phyloP scores from a whole-genome alignment of 1,140 invertebrate genomes.

The Sitophilus oryzae region DNA sequence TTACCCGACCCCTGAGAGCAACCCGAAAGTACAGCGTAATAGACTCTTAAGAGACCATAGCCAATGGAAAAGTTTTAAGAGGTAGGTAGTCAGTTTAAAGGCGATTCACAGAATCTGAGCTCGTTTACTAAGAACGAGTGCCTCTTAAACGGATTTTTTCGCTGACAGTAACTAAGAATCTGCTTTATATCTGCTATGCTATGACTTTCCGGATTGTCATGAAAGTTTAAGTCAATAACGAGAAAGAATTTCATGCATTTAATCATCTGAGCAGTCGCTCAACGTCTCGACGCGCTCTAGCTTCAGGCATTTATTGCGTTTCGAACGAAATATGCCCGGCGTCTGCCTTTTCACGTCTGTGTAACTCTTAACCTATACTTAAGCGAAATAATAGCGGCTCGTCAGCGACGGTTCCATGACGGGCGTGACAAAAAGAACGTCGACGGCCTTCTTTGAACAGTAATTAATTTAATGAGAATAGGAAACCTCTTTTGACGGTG shows the following conservation, averaged over 20 bases:
- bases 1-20: too few species aligned
- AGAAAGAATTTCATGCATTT: constrained; percentile 14
- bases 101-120: too few species aligned
- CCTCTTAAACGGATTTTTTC: too few species aligned
- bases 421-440: constrained; percentile 20
- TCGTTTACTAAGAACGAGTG: too few species aligned
- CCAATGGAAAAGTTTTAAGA: too few species aligned
- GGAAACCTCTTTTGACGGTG: constrained; percentile 20
- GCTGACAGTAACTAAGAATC: too few species aligned
- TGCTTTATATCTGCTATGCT: too few species aligned
- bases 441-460: constrained; percentile 18
- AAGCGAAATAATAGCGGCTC: constrained; percentile 8
- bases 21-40: too few species aligned
- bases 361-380: constrained; percentile 11
- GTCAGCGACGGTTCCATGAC: constrained; percentile 7
- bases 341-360: neutral
- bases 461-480: constrained; percentile 26
- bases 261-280: constrained; percentile 10
- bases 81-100: too few species aligned
- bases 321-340: constrained; percentile 7
- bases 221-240: constrained; percentile 4
- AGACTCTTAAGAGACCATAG: too few species aligned
- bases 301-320: constrained; percentile 12
- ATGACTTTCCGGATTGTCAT: too few species aligned
- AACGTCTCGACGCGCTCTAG: constrained; percentile 3